Evolutionary conservation across 2,113 vertebrate genomes (phyloP).

Genomic region (Propithecus coquereli): DNA sequence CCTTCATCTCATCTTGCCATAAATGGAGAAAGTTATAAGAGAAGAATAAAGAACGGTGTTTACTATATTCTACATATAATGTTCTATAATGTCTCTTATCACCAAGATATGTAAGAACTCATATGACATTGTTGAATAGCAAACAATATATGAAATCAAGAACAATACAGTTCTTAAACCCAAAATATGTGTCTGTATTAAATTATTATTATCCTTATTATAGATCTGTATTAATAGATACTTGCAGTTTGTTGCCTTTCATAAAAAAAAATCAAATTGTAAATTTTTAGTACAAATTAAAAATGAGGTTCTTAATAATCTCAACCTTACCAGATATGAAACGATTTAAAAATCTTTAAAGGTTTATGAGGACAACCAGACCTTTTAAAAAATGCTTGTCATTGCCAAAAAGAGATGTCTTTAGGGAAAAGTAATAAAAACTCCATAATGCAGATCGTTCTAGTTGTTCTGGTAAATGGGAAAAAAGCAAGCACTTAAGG

Average conservation of each 20-base stretch:
- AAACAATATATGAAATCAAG: slow-evolving; percentile 25
- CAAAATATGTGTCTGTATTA: neutral
- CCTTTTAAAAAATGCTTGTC: neutral
- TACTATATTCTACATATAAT: neutral
- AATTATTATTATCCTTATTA: neutral
- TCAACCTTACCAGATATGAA: neutral
- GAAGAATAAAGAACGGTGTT: neutral
- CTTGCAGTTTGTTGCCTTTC: neutral
- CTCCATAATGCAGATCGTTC: neutral
- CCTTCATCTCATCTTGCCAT: neutral
- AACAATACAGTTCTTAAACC: neutral
- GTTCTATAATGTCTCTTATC: neutral
- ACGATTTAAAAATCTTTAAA: slow-evolving; percentile 32
- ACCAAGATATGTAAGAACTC: neutral
- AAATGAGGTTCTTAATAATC: slow-evolving; percentile 35
- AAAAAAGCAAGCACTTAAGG: neutral
- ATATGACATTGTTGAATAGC: neutral
- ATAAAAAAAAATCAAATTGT: neutral
- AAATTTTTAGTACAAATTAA: slow-evolving; percentile 34
- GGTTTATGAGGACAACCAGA: neutral
- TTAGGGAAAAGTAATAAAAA: neutral
- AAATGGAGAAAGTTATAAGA: slow-evolving; percentile 5
- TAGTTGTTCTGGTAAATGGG: neutral
- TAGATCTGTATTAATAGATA: neutral
- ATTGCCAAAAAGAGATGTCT: neutral